Conservation (phyloP, 2,797 vertebrate genomes). For the Phrynocephalus guinanensis region DNA sequence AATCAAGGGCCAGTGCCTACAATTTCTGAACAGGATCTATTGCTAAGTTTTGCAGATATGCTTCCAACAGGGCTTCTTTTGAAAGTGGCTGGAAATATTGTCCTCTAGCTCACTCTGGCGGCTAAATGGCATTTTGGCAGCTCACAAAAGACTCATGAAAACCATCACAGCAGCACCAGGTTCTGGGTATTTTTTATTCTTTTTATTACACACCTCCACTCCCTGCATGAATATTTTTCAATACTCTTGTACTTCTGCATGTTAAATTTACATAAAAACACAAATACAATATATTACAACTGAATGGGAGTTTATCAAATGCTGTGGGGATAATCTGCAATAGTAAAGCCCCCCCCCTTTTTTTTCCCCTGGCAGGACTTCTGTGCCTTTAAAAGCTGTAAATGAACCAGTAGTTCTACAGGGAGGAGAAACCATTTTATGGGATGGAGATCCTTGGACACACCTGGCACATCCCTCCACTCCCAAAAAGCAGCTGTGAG, state of each 20-base stretch:
- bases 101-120: constrained; percentile 59
- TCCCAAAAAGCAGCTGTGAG: neutral
- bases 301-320: neutral
- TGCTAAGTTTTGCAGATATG: neutral
- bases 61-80: neutral
- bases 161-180: neutral
- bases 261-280: too few relatives aligned
- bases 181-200: too few relatives aligned
- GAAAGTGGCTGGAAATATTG: neutral
- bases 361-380: neutral
- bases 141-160: neutral
- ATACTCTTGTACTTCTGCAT: too few relatives aligned
- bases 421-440: neutral
- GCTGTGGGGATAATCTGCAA: neutral
- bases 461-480: neutral
- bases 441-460: neutral
- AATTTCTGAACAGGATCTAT: neutral
- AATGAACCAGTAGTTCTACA: neutral
- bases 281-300: neutral
- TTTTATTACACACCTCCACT: too few relatives aligned
- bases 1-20: neutral
- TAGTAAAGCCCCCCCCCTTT: too few relatives aligned
- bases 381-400: neutral
- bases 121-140: neutral
- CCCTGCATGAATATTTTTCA: too few relatives aligned